Conservation (phyloP, 1,140 invertebrate species). For the Oscheius sp. region DNA sequence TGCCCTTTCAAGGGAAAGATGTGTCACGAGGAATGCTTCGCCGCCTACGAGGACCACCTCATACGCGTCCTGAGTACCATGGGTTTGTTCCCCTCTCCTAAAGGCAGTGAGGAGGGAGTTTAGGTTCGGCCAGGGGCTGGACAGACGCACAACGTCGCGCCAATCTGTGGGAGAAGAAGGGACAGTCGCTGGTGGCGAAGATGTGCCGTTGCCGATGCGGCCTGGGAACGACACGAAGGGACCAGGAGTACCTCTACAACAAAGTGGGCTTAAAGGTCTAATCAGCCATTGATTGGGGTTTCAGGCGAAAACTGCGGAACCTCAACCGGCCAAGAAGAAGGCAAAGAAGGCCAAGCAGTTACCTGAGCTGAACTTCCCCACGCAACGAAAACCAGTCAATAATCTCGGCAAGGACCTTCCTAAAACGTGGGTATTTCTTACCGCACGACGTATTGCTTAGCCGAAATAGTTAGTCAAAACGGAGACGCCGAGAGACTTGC, state of each 20-base stretch:
- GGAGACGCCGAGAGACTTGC: background rate
- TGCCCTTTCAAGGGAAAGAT: background rate
- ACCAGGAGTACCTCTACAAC: background rate
- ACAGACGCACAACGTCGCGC: background rate
- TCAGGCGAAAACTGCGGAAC: background rate
- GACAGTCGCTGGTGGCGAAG: background rate
- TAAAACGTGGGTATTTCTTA: too few species aligned
- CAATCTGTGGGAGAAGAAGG: slow-evolving; percentile 2
- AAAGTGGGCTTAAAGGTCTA: background rate
- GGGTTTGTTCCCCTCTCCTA: background rate
- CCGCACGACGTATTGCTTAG: too few species aligned
- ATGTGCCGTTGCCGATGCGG: background rate
- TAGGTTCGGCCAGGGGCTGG: background rate
- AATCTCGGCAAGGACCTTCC: too few species aligned
- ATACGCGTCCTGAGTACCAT: background rate
- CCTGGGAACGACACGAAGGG: background rate
- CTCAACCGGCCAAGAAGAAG: background rate
- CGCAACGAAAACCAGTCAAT: background rate
- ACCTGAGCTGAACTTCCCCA: background rate
- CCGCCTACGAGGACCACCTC: background rate
- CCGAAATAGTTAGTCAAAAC: background rate
- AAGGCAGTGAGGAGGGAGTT: too few species aligned
- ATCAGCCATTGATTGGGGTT: background rate
- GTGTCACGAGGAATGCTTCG: background rate
- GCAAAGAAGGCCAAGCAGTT: background rate